Evolutionary conservation across 1,140 invertebrate species (phyloP).

Genomic region (Diorhabda carinulata): DNA sequence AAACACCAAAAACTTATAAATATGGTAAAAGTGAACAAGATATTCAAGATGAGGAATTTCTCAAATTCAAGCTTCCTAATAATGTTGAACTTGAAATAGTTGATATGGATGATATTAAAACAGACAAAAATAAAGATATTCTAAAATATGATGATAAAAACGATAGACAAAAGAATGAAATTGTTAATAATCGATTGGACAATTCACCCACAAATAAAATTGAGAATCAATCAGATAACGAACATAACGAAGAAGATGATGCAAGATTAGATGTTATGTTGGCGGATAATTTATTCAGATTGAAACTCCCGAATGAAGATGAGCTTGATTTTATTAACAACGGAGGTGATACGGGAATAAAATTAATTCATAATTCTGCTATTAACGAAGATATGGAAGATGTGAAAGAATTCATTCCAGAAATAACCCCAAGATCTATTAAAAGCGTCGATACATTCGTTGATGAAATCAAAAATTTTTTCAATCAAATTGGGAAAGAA

Average conservation of each 20-base stretch:
- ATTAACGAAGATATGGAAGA: not conserved
- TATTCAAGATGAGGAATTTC: not conserved
- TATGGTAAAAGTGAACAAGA: not conserved
- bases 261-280: not conserved
- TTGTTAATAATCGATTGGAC: too few species aligned
- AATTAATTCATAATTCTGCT: slow-evolving; percentile 11
- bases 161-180: too few species aligned
- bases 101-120: too few species aligned
- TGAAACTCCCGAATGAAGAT: slow-evolving; percentile 24
- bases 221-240: too few species aligned
- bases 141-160: too few species aligned
- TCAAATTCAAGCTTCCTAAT: not conserved
- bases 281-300: slow-evolving; percentile 15
- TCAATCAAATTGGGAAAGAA: not conserved
- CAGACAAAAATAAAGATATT: too few species aligned
- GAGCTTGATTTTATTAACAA: slow-evolving; percentile 21
- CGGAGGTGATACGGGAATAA: slow-evolving; percentile 12
- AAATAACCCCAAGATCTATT: not conserved
- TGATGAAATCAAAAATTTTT: not conserved
- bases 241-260: not conserved
- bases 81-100: not conserved
- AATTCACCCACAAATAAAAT: too few species aligned
- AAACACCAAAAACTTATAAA: too few species aligned
- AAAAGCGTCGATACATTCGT: not conserved
- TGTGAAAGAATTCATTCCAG: not conserved